Base-by-base conservation (phyloP, 2,888 invertebrate genomes). In the Apodemia mormo region DNA sequence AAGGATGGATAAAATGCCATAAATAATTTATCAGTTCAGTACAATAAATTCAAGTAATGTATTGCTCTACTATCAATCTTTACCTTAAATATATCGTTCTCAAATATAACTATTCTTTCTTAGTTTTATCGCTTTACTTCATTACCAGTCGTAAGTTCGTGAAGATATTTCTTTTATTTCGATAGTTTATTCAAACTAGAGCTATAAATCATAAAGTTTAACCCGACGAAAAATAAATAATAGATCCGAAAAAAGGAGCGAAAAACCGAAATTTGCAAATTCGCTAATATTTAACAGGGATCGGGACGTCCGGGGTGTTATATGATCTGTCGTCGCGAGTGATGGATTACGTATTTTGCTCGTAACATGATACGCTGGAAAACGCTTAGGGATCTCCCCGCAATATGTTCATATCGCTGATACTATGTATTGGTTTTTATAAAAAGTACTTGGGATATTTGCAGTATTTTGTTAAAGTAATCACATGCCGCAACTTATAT, bases 271-370 rank as follows among this genome's bases (percentile, higher is more conserved):
- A 73, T 75, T 73, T 69, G 68, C 78, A 78, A 64, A 81, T 78
- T 77, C 75, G 73, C 73, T 78, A 72, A 74, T 71, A 72, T 75
- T 77, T 72, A 74, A 73, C 72, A 75, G 77, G 52, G 75, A 72
- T 76, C 73, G 71, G 69, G 74, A 72, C 68, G 78, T 74, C 72
- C 76, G 73, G 74, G 74, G 74, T 76, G 78, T 78, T 79, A 80
- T 80, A 82, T 81, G 81, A 83, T 83, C 83, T 80, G 80, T 81
- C 81, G 72, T 73, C 77, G 68, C 74, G 72, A 69, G 74, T 81
- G 81, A 80, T 81, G 76, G 84, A 84, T 85, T 79, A 76, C 77
- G 69, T 72, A 67, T n/a, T 61, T 56, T 58, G 72, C 70, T 72
- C 49, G 75, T 75, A 74, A 73, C 76, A 72, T 73, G 76, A 75